Base-by-base conservation (phyloP, 2,888 invertebrate species). In the Gnatocerus cornutus region DNA sequence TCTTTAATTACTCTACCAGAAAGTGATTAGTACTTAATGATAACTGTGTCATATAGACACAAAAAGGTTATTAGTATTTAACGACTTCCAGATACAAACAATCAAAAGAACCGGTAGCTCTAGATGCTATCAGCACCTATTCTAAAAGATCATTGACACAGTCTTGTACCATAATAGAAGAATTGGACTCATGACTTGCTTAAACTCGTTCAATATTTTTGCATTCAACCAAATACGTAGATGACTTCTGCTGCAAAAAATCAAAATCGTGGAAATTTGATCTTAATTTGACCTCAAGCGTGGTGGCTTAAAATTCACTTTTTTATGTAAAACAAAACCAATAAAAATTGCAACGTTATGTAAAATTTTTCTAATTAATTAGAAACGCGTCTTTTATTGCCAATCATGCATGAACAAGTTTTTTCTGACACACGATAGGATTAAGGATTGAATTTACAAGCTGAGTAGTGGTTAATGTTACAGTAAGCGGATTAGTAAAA, bases 41-140 rank as follows among this genome's bases (percentile, higher is more conserved):
- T 77, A 73, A 66, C 68, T 69, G 58, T 71, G 70, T 73, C 73
- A 73, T 72, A 64, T 68, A 72, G 69, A 73, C 76, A 78, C 77
- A 78, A 79, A 76, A 71, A 77, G 74, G 74, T 77, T 79, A 79
- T 79, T 78, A 77, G 78, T 75, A 74, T 77, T 77, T 77, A 78
- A 79, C 76, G 75, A 78, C 76, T 77, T 77, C 71, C 69, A 73
- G 73, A 76, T 70, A 65, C 50, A 67, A 70, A 75, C 75, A 71
- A 73, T 71, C 75, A 73, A 69, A 74, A 12, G 76, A 76, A 75
- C 74, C 77, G 75, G 77, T 78, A 78, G 79, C 77, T 67, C 76
- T 68, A 52, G 77, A 77, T 77, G 71, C 73, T 76, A 77, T 78
- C 77, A 73, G 71, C 62, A 73, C 71, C 74, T 76, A 75, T 75